Percentiles rank a stretch among this genome's conserved stretches.
These are phyloP conservation scores for Alouatta palliata DNA, from an alignment of 2,113 vertebrate genomes.

Conservation along the genomic window DNA sequence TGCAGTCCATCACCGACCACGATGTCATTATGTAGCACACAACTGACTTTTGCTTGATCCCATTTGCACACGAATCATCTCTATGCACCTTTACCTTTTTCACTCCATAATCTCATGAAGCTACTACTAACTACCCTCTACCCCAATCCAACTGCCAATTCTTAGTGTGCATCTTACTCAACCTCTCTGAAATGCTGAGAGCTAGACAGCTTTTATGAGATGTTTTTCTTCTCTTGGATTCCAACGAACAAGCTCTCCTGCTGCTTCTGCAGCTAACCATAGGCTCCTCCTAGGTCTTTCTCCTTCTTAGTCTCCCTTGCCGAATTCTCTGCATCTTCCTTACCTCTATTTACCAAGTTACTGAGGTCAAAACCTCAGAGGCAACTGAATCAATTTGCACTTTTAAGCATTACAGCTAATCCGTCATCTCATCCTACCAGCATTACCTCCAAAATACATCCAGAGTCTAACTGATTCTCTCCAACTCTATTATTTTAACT, in stretches of 20 bases:
- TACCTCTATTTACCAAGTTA: not conserved
- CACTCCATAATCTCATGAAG: not conserved
- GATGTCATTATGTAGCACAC: not conserved
- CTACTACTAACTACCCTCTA: not conserved
- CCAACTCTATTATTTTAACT: not conserved
- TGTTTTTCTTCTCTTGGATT: not conserved
- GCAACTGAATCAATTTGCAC: too few species aligned
- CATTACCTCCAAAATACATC: not conserved
- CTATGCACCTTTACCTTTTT: not conserved
- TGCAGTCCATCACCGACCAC: not conserved
- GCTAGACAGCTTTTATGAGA: not conserved
- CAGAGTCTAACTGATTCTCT: not conserved
- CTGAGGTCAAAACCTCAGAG: not conserved
- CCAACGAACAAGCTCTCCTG: not conserved
- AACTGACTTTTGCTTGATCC: not conserved
- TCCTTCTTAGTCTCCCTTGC: too few species aligned
- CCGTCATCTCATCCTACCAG: not conserved
- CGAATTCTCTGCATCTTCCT: not conserved
- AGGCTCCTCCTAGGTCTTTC: too few species aligned
- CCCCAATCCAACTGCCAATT: not conserved
- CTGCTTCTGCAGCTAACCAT: not conserved
- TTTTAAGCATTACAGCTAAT: not conserved
- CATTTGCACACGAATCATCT: not conserved
- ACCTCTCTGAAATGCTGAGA: not conserved
- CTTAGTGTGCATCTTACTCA: rapidly evolving